phyloP scores from a whole-genome alignment of 2,888 invertebrate species.

The Tinea trinotella region DNA sequence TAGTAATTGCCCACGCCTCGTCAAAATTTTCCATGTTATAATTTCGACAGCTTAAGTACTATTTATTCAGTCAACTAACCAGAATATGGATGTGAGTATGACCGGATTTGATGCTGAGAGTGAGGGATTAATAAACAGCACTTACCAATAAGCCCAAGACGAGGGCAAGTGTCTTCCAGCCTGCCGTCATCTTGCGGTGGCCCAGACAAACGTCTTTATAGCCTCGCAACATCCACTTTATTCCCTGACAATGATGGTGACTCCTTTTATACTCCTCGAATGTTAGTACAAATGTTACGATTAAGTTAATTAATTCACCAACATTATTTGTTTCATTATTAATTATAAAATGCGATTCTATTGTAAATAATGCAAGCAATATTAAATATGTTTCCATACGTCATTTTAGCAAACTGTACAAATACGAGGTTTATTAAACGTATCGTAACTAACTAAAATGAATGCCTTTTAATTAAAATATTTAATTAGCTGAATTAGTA shows the following conservation, averaged over 20 bases:
- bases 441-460: not conserved
- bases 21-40: no score
- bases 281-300: not conserved
- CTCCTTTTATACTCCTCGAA: not conserved
- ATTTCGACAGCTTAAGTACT: no score
- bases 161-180: not conserved
- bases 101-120: no score
- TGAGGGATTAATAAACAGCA: no score
- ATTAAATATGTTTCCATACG: not conserved
- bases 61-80: no score
- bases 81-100: no score
- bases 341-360: not conserved
- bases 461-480: no score
- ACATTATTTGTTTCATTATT: not conserved
- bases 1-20: no score
- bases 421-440: not conserved
- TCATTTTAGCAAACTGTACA: not conserved
- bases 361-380: not conserved
- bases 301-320: not conserved
- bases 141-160: not conserved
- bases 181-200: not conserved
- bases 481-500: no score
- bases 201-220: slow-evolving; percentile 7
- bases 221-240: not conserved
- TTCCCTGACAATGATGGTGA: not conserved